These are phyloP conservation scores for Dioctria rufipes DNA, from an alignment of 2,888 invertebrate species.

Conservation along the genomic window DNA sequence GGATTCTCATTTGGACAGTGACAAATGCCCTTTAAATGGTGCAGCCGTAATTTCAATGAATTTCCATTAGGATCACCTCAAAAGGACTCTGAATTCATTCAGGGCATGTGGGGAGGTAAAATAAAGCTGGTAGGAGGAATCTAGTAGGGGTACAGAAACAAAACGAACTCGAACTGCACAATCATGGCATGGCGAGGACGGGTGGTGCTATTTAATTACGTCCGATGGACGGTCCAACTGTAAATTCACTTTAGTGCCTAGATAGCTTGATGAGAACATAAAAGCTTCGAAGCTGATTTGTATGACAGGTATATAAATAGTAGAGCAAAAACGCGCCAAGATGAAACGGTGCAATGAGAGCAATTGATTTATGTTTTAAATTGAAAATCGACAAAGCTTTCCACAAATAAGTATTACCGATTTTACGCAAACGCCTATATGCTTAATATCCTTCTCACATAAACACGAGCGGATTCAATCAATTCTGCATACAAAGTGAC, in stretches of 20 bases:
- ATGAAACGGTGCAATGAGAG: background rate
- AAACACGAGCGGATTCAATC: too few relatives aligned
- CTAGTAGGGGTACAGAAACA: background rate
- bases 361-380: conserved; percentile 6
- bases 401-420: too few relatives aligned
- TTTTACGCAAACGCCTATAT: too few relatives aligned
- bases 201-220: conserved; percentile 53
- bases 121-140: background rate
- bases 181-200: background rate
- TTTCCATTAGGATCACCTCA: conserved; percentile 56
- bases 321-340: background rate
- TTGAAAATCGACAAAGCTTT: too few relatives aligned
- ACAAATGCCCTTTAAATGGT: conserved; percentile 58
- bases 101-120: background rate
- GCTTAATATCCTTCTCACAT: too few relatives aligned
- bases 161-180: background rate
- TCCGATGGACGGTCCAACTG: conserved; percentile 10
- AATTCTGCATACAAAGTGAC: too few relatives aligned
- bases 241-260: conserved; percentile 51
- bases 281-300: conserved; percentile 49
- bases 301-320: background rate
- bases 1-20: conserved; percentile 53
- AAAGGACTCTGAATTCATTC: conserved; percentile 38
- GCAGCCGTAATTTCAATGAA: conserved; percentile 57
- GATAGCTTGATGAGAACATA: conserved; percentile 40